Conservation (phyloP, 2,888 invertebrate genomes). For the Microctonus brassicae region DNA sequence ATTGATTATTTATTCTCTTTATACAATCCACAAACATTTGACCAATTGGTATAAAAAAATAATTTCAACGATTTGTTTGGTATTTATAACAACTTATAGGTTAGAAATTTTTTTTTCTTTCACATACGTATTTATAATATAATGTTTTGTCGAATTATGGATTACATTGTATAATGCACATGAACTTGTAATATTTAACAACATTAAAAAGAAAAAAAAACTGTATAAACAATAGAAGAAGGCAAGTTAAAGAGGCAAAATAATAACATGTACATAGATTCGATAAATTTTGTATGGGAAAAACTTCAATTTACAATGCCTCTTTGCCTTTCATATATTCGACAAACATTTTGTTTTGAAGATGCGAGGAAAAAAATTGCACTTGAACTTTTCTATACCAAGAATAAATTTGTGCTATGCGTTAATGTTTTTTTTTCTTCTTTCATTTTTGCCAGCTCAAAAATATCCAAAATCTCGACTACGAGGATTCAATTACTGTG, state of each 20-base stretch:
- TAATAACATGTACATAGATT: background rate
- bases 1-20: conserved; percentile 16
- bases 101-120: background rate
- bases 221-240: background rate
- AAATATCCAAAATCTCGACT: background rate
- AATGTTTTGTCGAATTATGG: conserved; percentile 8
- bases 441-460: background rate
- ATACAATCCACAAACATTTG: conserved; percentile 1
- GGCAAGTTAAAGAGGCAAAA: background rate
- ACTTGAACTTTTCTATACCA: conserved; percentile 13
- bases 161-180: background rate
- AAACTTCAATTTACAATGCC: no score
- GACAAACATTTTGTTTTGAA: conserved; percentile 8
- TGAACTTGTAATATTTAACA: no score
- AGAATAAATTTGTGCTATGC: conserved; percentile 17
- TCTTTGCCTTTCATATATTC: background rate
- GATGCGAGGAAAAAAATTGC: conserved; percentile 51
- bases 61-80: conserved; percentile 24
- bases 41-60: conserved; percentile 42
- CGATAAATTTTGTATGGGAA: background rate
- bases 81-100: background rate
- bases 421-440: background rate
- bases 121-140: background rate
- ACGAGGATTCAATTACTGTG: conserved; percentile 53
- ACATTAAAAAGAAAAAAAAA: background rate